Base-by-base conservation (phyloP, 2,113 vertebrate genomes). In the Neolamprologus brichardi region DNA sequence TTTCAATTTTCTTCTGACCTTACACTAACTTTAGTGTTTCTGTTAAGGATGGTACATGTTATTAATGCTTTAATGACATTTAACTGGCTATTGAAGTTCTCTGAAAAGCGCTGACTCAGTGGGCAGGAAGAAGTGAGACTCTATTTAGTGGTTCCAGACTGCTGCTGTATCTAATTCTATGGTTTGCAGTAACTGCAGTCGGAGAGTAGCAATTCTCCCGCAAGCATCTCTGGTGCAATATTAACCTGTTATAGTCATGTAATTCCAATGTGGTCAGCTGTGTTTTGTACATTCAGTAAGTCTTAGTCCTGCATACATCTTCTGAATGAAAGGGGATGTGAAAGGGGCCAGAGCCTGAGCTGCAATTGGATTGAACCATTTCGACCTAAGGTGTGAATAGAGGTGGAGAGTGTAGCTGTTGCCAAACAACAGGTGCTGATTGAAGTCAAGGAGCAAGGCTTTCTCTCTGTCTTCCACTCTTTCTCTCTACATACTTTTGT, bases 381-480 rank as follows among this genome's bases (percentile, higher is more conserved):
- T 78, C 3, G 17, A 81, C 88, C 86, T 87, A 18, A 12, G 28
- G 80, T 83, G 79, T 77, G 79, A 79, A 70, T 51, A 30, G 84
- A 83, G 77, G 77, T 64, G 79, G 87, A 83, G 72, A 84, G 83
- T 56, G 86, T 81, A 54, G 64, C 86, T 83, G 81, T 80, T 85
- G 86, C 78, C 88, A 94, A 93, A 92, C 91, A 93, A 89, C 83
- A 87, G 56, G 12, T 39, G 30, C 89, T 93, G 91, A 95, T 92
- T 93, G 92, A 88, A 92, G 88, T 93, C 89, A 93, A 91, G 77
- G 87, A 87, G 89, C 89, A 87, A 85, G 72, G 79, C 56, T 82
- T 46, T 62, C 49, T 86, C 30, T 84, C n/a, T 53, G 39, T 7
- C 37, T 18, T n/a, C 37, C 52, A n/a, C 25, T 56, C 32, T 23